Conservation (phyloP, 2,888 invertebrate genomes). For the Calliscelio sp. region DNA sequence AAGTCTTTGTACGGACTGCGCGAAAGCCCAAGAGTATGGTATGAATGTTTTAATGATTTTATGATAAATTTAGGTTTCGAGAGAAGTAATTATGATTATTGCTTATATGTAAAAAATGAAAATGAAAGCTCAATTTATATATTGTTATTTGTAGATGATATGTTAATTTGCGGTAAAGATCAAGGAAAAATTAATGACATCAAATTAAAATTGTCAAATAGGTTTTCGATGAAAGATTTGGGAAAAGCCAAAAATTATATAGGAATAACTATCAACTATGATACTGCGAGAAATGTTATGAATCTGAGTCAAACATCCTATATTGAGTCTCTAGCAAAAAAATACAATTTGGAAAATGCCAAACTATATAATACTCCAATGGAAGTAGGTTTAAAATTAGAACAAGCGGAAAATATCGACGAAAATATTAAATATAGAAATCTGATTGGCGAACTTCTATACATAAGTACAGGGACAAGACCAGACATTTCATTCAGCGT, state of each 20-base stretch:
- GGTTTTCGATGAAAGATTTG: slow-evolving; percentile 61
- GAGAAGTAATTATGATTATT: slow-evolving; percentile 24
- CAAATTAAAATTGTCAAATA: background rate
- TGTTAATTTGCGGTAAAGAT: slow-evolving; percentile 32
- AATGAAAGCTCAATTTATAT: background rate
- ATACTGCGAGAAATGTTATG: slow-evolving; percentile 9
- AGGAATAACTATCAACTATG: slow-evolving; percentile 53
- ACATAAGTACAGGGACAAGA: slow-evolving; percentile 55
- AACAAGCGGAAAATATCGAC: slow-evolving; percentile 17
- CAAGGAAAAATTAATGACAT: slow-evolving; percentile 19
- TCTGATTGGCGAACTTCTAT: slow-evolving; percentile 56
- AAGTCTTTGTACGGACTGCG: slow-evolving; percentile 75
- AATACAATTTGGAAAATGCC: slow-evolving; percentile 37
- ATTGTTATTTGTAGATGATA: slow-evolving; percentile 26
- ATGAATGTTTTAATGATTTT: slow-evolving; percentile 72
- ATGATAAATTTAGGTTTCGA: slow-evolving; percentile 60
- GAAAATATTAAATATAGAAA: slow-evolving; percentile 53
- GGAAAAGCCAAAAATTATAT: slow-evolving; percentile 47
- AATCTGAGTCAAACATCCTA: slow-evolving; percentile 41
- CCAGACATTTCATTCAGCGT: slow-evolving; percentile 51
- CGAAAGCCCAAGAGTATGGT: slow-evolving; percentile 74
- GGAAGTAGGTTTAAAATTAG: slow-evolving; percentile 47
- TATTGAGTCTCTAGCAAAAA: slow-evolving; percentile 45
- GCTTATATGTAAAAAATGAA: background rate
- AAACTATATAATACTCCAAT: slow-evolving; percentile 51